Base-by-base conservation (phyloP, 2,113 vertebrate genomes). In the Microtus richardsoni region DNA sequence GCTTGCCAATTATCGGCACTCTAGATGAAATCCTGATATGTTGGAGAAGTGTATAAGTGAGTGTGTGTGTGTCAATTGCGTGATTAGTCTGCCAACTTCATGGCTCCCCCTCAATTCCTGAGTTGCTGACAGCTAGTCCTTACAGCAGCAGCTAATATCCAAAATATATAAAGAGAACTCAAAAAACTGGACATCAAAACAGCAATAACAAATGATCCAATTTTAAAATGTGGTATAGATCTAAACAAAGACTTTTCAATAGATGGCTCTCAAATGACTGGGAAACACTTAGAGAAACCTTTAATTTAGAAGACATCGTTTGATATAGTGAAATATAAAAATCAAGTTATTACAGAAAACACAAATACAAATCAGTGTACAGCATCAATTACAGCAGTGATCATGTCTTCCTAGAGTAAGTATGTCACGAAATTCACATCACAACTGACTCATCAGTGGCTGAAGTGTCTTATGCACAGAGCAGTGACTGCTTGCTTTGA, bases 361-460 rank as follows among this genome's bases (percentile, higher is more conserved):
- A 49, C 13, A 33, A 77, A 77, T 77, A 49, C 75, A 49, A 77
- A 77, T 14, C 41, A 47, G 41, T 16, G 26, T 47, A 30, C 44
- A 44, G 74, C 5, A 77, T 49, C 75, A 77, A 11, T 30, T 77
- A 49, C 26, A 33, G 28, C 82, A 91, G 49, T 33, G 44, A 93
- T 96, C 94, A 96, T 82, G 91, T 91, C 58, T 95, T 92, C 97
- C 95, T 95, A 98, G 95, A 89, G 77, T 97, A 97, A 89, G 77
- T 97, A 97, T 96, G 24, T 91, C 68, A 92, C 74, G 94, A 79
- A 97, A 60, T 94, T 98, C 60, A 96, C 93, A 91, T 96, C 91
- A 97, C 87, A 97, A 77, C 94, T 47, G 91, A 74, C 44, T 17
- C 47, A 47, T 47, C 44, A 30, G 5, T 49, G 44, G 30, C 74